A percentile compares a stretch with the other conserved stretches of the same genome.
Evolutionary conservation across 2,888 invertebrate genomes (phyloP).

Genomic region (Ceraclea dissimilis): DNA sequence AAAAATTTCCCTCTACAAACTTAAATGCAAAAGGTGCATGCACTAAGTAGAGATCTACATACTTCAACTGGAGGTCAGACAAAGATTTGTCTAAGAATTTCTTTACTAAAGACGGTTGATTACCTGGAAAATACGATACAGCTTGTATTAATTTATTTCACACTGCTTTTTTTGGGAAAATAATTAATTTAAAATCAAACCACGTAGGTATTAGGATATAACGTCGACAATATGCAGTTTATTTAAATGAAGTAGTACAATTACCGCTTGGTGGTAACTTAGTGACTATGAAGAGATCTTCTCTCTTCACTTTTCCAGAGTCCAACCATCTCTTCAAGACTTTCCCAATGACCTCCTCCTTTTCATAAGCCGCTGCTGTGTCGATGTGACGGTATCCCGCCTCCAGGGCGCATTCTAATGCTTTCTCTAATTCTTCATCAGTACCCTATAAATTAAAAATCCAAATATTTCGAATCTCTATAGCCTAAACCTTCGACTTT

Average conservation of each 20-base stretch:
- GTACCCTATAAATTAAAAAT: conserved; percentile 56
- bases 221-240: too few species aligned
- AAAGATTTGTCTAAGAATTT: conserved; percentile 61
- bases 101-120: conserved; percentile 54
- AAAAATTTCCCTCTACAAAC: conserved; percentile 56
- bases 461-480: too few species aligned
- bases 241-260: too few species aligned
- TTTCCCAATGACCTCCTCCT: conserved; percentile 67
- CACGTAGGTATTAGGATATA: too few species aligned
- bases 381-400: conserved; percentile 81
- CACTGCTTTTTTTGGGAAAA: too few species aligned
- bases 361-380: conserved; percentile 69
- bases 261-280: too few species aligned
- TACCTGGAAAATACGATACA: conserved; percentile 47
- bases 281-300: conserved; percentile 78
- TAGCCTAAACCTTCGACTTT: too few species aligned
- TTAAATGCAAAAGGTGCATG: conserved; percentile 68
- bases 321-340: conserved; percentile 65
- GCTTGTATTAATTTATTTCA: too few species aligned
- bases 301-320: conserved; percentile 58
- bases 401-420: conserved; percentile 61
- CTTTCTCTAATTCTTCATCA: conserved; percentile 57
- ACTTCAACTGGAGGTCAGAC: conserved; percentile 64
- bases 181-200: too few species aligned
- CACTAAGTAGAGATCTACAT: conserved; percentile 75